Base-by-base conservation (phyloP, 2,888 invertebrate species). In the Drosophila monieri region DNA sequence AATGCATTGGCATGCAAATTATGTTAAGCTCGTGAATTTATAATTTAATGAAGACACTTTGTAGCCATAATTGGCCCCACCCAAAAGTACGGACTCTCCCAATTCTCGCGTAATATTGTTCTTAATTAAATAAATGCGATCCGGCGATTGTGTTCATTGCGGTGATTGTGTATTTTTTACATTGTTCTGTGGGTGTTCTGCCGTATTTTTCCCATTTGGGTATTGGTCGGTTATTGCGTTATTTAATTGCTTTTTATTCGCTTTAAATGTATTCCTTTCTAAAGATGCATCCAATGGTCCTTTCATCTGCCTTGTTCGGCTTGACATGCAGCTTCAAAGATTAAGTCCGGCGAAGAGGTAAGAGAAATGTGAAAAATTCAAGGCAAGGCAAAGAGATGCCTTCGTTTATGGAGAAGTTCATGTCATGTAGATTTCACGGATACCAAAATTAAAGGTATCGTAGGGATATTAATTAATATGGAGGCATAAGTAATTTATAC, bases 31-130 rank as follows among this genome's bases (percentile, higher is more conserved):
- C 81, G 61, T 79, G 77, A 79, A 86, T 85, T 74, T 76, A 80
- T 81, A 86, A 86, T 85, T 86, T 77, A 85, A 86, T 85, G 85
- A 86, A 86, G 85, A 85, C 86, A 88, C 84, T 85, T 83, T 83
- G 88, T 87, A 67, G 88, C 85, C 81, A 87, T 81, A 81, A 81
- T 81, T 81, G 81, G 78, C 74, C 70, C 73, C 46, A 15, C 37
- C 43, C 53, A 2, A 4, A 23, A 9, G 39, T 27, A 30, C 3
- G 37, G 37, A 41, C 30, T 39, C 52, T 12, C 12, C 35, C 66
- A 60, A 70, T 71, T 54, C 55, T 64, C 66, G 72, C 78, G 76
- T 83, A 85, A 85, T 85, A 87, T 77, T 83, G 77, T 85, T 79
- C 70, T 88, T 83, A 83, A 88, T 83, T 83, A 85, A 83, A 87